Evolutionary conservation across 2,888 invertebrate species (phyloP), one percentile per base, ranked within the genome.

Genomic region (Pachydiplax longipennis): DNA sequence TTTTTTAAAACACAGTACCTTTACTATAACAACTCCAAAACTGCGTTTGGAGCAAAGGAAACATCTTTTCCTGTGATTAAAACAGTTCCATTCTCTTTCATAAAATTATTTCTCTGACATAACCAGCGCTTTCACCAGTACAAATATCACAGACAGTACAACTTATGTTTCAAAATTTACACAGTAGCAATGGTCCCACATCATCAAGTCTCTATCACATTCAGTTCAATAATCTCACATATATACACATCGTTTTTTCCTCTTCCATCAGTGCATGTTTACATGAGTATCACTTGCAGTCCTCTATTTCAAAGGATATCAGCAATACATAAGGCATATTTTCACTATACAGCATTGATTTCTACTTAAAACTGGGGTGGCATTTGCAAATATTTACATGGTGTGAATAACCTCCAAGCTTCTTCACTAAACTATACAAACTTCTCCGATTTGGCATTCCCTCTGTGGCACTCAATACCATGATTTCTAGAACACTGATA

Each of bases 71-170:
- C 58, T 87, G 61, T 53, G 37, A 87, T 65, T 87, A 61, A 87
- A 87, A 61, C 25, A 87, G 37, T 37, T 37, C 58, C 61, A 22
- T 40, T 87, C 65, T 65, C 65, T 37, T 65, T 31, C 61, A 58
- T 87, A 87, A 87, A 87, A 87, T 87, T 61, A 87, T 87, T 87
- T 87, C 87, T 87, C 87, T 37, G 87, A 87, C 48, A 48, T 61
- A 87, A 31, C 87, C 37, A 61, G 87, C 61, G 15, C 87, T 35
- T 35, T 18, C 58, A 61, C 87, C 87, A 87, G 61, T 40, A 61
- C 25, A 61, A 87, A 87, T 87, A 87, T 87, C 87, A 87, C 87
- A 87, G 87, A 87, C 87, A 87, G 87, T 87, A 58, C 87, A 87
- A 65, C 87, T 87, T 87, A 12, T 35, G 53, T 61, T 58, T 61